Conservation (phyloP, 2,888 invertebrate species). For the Drosophila mettleri region DNA sequence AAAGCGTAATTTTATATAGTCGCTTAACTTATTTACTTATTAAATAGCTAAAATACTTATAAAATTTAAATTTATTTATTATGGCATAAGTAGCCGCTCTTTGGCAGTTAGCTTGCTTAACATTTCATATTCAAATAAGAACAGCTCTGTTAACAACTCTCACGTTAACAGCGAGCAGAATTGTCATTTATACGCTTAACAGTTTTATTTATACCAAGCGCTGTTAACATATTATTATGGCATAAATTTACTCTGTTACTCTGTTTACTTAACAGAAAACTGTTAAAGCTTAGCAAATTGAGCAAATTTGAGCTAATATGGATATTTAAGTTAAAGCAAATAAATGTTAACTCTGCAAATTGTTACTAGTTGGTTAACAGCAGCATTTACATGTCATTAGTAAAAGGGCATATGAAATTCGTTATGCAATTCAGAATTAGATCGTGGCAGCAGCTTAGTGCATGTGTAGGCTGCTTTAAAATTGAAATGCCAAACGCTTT, state of each 20-base stretch:
- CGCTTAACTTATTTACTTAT: not conserved
- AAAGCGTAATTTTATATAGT: not conserved
- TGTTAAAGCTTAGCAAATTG: conserved; percentile 1
- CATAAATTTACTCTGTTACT: not conserved
- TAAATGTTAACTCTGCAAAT: no score
- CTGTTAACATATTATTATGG: not conserved
- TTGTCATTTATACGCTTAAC: not conserved
- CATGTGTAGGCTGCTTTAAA: conserved; percentile 57
- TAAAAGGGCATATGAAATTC: conserved; percentile 38
- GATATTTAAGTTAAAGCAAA: not conserved
- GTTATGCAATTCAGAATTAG: conserved; percentile 2
- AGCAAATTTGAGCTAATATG: not conserved
- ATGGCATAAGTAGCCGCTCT: not conserved
- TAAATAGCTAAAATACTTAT: not conserved
- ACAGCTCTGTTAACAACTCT: not conserved
- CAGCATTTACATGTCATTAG: not conserved
- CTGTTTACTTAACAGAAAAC: not conserved
- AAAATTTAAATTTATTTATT: not conserved
- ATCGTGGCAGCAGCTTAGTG: conserved; percentile 8
- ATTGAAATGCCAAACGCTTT: conserved; percentile 78
- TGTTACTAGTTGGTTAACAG: no score
- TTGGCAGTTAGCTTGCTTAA: not conserved
- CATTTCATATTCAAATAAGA: not conserved
- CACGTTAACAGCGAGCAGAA: not conserved
- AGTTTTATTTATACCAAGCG: not conserved